A percentile compares a stretch with the other conserved stretches of the same genome.
These are phyloP conservation scores for Hepsetus odoe DNA, from an alignment of 2,113 vertebrate genomes.

Conservation along the genomic window DNA sequence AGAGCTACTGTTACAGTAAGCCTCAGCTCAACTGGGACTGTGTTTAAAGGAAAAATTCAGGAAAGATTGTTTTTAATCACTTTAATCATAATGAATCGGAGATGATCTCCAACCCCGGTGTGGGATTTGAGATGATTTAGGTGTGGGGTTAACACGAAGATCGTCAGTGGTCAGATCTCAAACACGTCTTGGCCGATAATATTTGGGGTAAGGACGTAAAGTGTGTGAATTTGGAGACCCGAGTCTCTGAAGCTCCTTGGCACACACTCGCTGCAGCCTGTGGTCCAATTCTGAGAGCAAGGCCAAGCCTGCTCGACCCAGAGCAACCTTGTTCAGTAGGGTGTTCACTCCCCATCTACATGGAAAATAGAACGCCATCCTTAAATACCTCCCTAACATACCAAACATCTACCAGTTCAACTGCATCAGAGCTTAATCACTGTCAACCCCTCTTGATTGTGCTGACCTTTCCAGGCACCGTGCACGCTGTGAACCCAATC, in stretches of 20 bases:
- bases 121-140: too few relatives aligned
- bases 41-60: neutral
- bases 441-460: neutral
- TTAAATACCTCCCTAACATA: neutral
- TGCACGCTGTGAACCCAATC: neutral
- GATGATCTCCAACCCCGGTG: too few relatives aligned
- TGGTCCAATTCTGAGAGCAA: constrained; percentile 10
- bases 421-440: neutral
- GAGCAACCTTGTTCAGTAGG: neutral
- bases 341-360: neutral
- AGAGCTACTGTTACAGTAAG: neutral
- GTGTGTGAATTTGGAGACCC: neutral
- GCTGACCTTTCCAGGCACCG: neutral
- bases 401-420: neutral
- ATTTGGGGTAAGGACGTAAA: neutral
- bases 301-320: neutral
- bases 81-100: too few relatives aligned
- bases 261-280: neutral
- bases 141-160: too few relatives aligned
- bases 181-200: too few relatives aligned
- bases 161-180: too few relatives aligned
- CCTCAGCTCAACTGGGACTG: constrained; percentile 10
- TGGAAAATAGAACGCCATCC: neutral
- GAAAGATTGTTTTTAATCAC: too few relatives aligned
- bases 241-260: neutral